Base-by-base conservation (phyloP, 2,888 invertebrate species). In the Scrobipalpa costella region DNA sequence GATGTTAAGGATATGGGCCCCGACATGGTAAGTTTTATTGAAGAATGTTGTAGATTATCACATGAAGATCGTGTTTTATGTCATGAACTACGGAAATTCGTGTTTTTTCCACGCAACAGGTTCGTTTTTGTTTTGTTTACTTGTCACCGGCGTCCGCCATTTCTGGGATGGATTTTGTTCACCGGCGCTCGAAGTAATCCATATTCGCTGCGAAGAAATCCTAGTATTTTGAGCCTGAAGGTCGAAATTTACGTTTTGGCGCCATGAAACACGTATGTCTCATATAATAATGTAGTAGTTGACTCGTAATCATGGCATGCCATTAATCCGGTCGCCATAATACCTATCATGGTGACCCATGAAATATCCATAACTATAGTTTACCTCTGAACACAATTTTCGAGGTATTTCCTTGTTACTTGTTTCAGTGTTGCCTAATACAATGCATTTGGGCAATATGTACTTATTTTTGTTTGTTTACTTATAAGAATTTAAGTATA, bases 1-100 rank as follows among this genome's bases (percentile, higher is more conserved):
- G 94, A 94, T 93, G 95, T 95, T 94, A 94, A 94, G 93, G 94
- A 94, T 92, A 94, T 95, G 94, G 95, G 95, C 93, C 95, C 95
- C 92, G 95, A 95, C 92, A 95, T 95, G 95, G 95, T 95, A 92
- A 93, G 92, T 90, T 80, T 81, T 73, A 74, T 71, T 62, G 33
- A 64, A 75, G 72, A 68, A 73, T 69, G 62, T 66, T 68, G 65
- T 78, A 81, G 77, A 80, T 71, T 73, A 75, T 65, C 67, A 63
- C 68, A 71, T 69, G 73, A 66, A 68, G 72, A 70, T 69, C 63
- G 71, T 71, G 78, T 85, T 89, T 88, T 90, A 87, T 83, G 86
- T 91, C 88, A 90, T 91, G 79, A 88, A 81, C 70, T 82, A 57
- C 67, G 52, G 67, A 80, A 79, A 81, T 77, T 79, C 67, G 66